Conservation (phyloP, 2,888 invertebrate species). For the Hypomecis atomaria region DNA sequence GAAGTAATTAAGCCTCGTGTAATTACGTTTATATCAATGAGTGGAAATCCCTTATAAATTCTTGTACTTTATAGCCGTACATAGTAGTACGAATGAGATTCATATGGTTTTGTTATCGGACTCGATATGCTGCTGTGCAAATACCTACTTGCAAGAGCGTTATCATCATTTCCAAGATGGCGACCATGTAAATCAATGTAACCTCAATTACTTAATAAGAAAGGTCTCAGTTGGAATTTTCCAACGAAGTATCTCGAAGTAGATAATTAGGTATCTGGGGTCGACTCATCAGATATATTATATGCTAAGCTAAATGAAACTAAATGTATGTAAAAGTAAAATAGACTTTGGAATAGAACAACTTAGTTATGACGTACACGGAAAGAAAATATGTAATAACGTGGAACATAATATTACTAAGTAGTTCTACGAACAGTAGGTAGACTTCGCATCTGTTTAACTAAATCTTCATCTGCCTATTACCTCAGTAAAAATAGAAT, state of each 20-base stretch:
- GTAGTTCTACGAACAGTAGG: too few relatives aligned
- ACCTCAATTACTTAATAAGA: constrained; percentile 80
- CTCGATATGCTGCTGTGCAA: constrained; percentile 64
- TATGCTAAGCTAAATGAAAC: not conserved
- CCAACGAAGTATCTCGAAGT: constrained; percentile 51
- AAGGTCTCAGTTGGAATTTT: constrained; percentile 77
- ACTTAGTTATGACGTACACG: too few relatives aligned
- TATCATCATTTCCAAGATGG: constrained; percentile 71
- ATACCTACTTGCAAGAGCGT: constrained; percentile 64
- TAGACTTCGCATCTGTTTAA: too few relatives aligned
- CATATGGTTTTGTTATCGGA: constrained; percentile 61
- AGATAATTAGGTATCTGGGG: constrained; percentile 42
- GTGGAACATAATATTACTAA: too few relatives aligned
- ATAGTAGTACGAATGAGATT: constrained; percentile 54
- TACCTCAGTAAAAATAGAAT: too few relatives aligned
- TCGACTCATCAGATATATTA: not conserved
- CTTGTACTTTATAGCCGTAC: constrained; percentile 12
- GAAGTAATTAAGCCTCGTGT: not conserved
- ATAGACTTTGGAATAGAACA: too few relatives aligned
- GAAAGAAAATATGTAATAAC: too few relatives aligned
- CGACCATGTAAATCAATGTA: constrained; percentile 78
- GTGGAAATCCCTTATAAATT: constrained; percentile 10
- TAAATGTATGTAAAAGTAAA: too few relatives aligned
- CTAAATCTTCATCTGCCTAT: too few relatives aligned
- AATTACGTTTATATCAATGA: not conserved